Base-by-base conservation (phyloP, 37 sponge, comb jelly and placozoan genomes). In the Cladorhizidae sp. region DNA sequence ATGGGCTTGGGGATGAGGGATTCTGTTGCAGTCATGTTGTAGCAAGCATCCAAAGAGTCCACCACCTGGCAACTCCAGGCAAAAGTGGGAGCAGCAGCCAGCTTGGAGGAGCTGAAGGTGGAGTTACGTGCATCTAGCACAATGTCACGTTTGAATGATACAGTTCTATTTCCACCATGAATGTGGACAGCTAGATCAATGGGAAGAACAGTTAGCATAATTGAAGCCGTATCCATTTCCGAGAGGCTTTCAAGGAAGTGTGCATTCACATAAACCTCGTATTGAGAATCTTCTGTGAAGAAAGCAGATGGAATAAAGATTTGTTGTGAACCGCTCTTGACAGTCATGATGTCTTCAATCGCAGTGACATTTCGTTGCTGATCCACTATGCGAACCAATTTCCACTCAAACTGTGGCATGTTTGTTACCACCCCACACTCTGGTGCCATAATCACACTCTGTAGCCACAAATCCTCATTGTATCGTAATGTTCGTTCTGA, bases 41-140 rank as follows among this genome's bases (percentile, higher is more conserved):
- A 91, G 55, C 91, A 91, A 0, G 91, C 80, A 20, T 57, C 83
- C 40, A 41, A 22, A 21, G 69, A 70, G 11, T 72, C 75, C 51
- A 76, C 73, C 32, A 73, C 72, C 26, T 15, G 15, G 35, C 90
- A 89, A 25, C 38, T 74, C 90, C 90, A 89, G 14, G 41, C 38
- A 69, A 79, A 80, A 17, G 74, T 64, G 21, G 83, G 62, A 56
- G 41, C 3, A 36, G 37, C 52, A 21, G 72, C 32, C 25, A 23
- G 18, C n/a, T n/a, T n/a, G n/a, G n/a, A n/a, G 54, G 40, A 21
- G 32, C 49, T 58, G 25, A 56, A 20, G 12, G 49, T 31, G 0
- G 91, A 86, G 12, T 36, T 38, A n/a, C 82, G 56, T 18, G 75
- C 86, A 78, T 91, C 87, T 0, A 91, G 77, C 3, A 86, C 74